Percentiles rank a stretch among this genome's conserved stretches.
Conservation (phyloP, 2,113 vertebrate genomes). For the Actenoides lindsayi region DNA sequence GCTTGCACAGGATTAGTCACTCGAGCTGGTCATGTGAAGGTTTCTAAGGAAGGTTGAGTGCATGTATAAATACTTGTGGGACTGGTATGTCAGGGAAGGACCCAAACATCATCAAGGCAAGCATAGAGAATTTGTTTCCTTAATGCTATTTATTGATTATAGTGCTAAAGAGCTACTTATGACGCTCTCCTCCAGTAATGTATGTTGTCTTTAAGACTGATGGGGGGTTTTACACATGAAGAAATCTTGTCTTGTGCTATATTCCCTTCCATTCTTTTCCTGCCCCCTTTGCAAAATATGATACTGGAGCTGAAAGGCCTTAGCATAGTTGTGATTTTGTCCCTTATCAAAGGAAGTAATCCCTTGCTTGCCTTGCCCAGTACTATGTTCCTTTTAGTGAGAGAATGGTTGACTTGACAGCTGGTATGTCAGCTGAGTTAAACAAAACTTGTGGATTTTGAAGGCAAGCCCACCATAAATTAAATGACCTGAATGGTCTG, state of each 20-base stretch:
- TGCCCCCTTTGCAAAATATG: neutral
- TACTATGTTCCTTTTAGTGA: neutral
- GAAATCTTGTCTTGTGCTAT: neutral
- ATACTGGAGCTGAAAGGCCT: neutral
- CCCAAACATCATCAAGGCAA: neutral
- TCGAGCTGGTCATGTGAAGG: neutral
- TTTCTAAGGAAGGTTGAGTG: neutral
- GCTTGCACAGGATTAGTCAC: neutral
- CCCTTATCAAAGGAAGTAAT: neutral
- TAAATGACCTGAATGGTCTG: neutral
- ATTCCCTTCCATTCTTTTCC: neutral
- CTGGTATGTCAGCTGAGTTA: neutral
- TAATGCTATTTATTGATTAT: neutral
- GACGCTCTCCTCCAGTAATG: neutral
- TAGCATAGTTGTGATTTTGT: neutral
- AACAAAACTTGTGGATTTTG: neutral
- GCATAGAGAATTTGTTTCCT: neutral
- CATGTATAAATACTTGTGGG: neutral
- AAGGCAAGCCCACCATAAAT: conserved; percentile 19
- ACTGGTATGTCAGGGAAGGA: neutral
- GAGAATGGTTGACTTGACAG: neutral
- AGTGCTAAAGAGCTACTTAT: neutral
- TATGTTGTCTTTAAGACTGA: neutral
- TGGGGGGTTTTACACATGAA: neutral
- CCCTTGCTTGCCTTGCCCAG: neutral